Percentiles rank a stretch among this genome's conserved stretches.
These are phyloP conservation scores for Leuctra nigra DNA, from an alignment of 2,888 invertebrate species.

Conservation along the genomic window DNA sequence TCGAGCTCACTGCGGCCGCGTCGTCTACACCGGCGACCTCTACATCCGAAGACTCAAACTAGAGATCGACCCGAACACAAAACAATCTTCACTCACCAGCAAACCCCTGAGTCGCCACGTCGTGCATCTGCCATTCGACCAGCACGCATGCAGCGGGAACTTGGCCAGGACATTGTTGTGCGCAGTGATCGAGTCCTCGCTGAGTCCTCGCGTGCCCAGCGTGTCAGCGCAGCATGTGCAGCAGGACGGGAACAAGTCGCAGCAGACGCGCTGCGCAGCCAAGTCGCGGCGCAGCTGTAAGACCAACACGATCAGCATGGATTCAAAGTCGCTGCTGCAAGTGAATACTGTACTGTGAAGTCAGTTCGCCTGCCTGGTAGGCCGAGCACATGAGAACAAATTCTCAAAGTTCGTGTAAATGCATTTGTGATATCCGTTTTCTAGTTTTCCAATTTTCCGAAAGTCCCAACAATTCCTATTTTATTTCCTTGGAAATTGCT, in stretches of 20 bases:
- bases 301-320: too few species aligned
- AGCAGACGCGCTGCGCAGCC: constrained; percentile 18
- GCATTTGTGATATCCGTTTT: too few species aligned
- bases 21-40: constrained; percentile 4
- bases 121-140: neutral
- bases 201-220: constrained; percentile 15
- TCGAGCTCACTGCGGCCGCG: neutral
- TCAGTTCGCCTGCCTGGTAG: too few species aligned
- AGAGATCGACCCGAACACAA: neutral
- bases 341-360: too few species aligned
- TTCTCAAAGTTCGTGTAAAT: too few species aligned
- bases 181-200: neutral
- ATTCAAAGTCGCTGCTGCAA: too few species aligned
- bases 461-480: too few species aligned
- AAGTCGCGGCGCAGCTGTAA: too few species aligned
- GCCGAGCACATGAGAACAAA: too few species aligned
- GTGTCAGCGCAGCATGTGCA: constrained; percentile 16
- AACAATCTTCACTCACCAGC: neutral
- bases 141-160: neutral
- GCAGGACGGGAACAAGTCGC: constrained; percentile 22
- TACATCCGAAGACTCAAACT: neutral
- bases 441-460: too few species aligned
- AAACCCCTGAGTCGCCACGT: neutral
- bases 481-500: too few species aligned
- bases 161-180: neutral